Evolutionary conservation across 92 coral and sea anemone species (phyloP).

Genomic region (Zoanthus gigantus): DNA sequence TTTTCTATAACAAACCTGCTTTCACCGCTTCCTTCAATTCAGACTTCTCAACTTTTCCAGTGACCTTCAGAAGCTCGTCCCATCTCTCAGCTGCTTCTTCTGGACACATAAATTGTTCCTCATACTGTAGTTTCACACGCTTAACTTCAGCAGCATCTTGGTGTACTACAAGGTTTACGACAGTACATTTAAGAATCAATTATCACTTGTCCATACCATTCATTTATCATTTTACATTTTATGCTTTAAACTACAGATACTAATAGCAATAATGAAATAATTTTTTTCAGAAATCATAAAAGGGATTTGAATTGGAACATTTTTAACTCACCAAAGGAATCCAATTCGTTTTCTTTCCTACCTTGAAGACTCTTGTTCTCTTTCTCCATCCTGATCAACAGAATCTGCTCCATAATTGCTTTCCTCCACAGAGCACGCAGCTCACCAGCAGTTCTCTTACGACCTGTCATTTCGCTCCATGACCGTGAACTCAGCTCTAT

Average conservation of each 20-base stretch:
- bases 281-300: too few species aligned
- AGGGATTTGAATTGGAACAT: too few species aligned
- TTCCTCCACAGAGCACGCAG: slow-evolving; percentile 93
- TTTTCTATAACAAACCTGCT: slow-evolving; percentile 69
- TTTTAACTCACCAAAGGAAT: neutral
- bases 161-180: slow-evolving; percentile 14
- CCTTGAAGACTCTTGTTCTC: slow-evolving; percentile 93
- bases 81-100: slow-evolving; percentile 76
- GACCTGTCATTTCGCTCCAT: slow-evolving; percentile 20
- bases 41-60: slow-evolving; percentile 64
- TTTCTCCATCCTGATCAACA: slow-evolving; percentile 94
- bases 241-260: too few species aligned
- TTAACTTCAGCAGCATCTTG: slow-evolving; percentile 77
- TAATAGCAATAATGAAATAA: too few species aligned
- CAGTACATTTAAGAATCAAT: neutral
- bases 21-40: slow-evolving; percentile 80
- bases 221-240: too few species aligned
- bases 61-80: slow-evolving; percentile 73
- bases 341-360: slow-evolving; percentile 4
- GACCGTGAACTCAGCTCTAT: slow-evolving; percentile 22
- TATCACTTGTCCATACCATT: too few species aligned
- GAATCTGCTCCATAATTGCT: slow-evolving; percentile 95
- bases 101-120: slow-evolving; percentile 72
- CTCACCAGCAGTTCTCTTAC: slow-evolving; percentile 79
- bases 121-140: slow-evolving; percentile 78